phyloP scores from a whole-genome alignment of 2,888 invertebrate genomes.

The Chaetoderma sp. region DNA sequence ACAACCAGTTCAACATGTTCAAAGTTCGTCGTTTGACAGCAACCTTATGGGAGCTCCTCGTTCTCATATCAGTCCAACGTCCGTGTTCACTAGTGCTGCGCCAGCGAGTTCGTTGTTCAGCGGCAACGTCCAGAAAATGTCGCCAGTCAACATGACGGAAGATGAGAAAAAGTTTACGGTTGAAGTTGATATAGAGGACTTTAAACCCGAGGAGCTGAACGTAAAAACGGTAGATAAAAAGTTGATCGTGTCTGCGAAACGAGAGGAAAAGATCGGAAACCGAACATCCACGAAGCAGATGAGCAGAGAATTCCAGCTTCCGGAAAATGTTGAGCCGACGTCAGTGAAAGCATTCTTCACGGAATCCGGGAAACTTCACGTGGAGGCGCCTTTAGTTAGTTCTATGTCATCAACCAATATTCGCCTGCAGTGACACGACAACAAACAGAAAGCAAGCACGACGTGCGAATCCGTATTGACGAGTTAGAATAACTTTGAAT shows the following conservation, averaged over 20 bases:
- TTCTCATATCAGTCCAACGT: constrained; percentile 19
- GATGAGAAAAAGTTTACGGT: constrained; percentile 57
- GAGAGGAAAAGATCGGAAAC: constrained; percentile 61
- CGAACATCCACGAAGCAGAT: constrained; percentile 63
- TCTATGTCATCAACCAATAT: constrained; percentile 40
- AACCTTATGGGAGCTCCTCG: constrained; percentile 28
- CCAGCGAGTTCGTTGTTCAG: constrained; percentile 12
- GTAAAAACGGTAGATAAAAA: constrained; percentile 65
- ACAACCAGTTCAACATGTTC: constrained; percentile 13
- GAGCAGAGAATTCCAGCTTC: constrained; percentile 64
- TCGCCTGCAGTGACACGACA: constrained; percentile 15
- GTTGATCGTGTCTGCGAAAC: constrained; percentile 60
- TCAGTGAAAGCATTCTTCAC: constrained; percentile 66
- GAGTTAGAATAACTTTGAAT: no score
- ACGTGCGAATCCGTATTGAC: no score
- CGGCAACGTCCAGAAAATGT: constrained; percentile 6
- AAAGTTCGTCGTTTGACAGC: constrained; percentile 27
- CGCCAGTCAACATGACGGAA: constrained; percentile 43
- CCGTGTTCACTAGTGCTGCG: constrained; percentile 15
- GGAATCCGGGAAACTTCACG: constrained; percentile 61
- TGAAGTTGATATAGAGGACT: constrained; percentile 66
- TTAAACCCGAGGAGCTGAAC: constrained; percentile 64
- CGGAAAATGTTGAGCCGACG: constrained; percentile 65
- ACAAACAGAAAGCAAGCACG: no score
- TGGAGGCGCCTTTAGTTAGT: constrained; percentile 62